Base-by-base conservation (phyloP, 2,888 invertebrate genomes). In the Brachylomia viminalis region DNA sequence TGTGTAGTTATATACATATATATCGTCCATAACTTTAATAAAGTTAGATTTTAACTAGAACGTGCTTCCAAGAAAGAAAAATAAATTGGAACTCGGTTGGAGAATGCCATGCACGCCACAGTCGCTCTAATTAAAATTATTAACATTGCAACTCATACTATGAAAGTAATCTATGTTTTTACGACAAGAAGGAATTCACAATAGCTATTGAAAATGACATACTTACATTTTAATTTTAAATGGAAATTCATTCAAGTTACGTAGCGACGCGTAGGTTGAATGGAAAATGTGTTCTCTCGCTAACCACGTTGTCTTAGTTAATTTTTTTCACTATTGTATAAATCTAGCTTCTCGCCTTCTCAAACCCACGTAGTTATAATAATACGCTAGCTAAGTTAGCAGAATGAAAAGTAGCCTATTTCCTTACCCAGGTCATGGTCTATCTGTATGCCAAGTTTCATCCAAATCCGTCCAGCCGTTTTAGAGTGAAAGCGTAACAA, bases 41-140 rank as follows among this genome's bases (percentile, higher is more conserved):
- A 27, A 27, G 33, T 64, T 64, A 65, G 20, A 7, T 47, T 47
- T 42, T 47, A 47, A 33, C 1, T 62, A 54, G 30, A 33, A 75
- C 30, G n/a, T 49, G 1, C 1, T 67, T 52, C 49, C 1, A 52
- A 66, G 49, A 66, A 66, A 27, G 6, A 30, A 27, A 38, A 77
- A 52, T 68, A 23, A 59, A 61, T 59, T 76, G 13, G 23, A 54
- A 38, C 45, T 23, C 20, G 17, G 15, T 23, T 52, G 8, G n/a
- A 56, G 49, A 62, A 77, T 56, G 54, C 3, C 23, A 45, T 64
- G 49, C 79, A 33, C 42, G 71, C 7, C 10, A 45, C 33, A 15
- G 13, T 62, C n/a, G 30, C 13, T 49, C 64, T 52, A 33, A 72
- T 79, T 72, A 79, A 64, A 79, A 72, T 56, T 0, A 45, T 56